Conservation (phyloP, 2,113 vertebrate species). For the Bathybates hornii region DNA sequence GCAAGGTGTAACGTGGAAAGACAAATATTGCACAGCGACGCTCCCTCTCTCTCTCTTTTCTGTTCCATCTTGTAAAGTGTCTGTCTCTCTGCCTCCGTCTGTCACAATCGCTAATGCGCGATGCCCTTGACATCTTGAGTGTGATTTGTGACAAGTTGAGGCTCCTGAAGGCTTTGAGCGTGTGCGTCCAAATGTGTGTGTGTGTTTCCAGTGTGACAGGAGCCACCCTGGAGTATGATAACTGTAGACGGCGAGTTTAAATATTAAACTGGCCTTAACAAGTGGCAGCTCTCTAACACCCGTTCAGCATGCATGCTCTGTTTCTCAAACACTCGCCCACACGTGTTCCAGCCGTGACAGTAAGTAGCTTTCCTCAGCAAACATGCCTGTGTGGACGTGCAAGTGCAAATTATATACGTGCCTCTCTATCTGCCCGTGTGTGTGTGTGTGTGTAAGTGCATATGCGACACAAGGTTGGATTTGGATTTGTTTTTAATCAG, state of each 20-base stretch:
- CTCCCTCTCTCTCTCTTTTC: background rate
- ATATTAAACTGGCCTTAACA: constrained; percentile 67
- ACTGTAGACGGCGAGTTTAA: constrained; percentile 58
- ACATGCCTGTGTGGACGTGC: constrained; percentile 6
- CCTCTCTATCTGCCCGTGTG: background rate
- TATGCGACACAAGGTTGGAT: constrained; percentile 58
- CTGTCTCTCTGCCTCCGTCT: constrained; percentile 30
- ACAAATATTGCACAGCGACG: background rate
- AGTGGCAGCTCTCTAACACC: constrained; percentile 56
- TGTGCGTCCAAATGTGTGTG: background rate
- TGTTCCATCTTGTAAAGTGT: constrained; percentile 1
- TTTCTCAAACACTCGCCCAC: constrained; percentile 57
- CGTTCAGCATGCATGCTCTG: constrained; percentile 35
- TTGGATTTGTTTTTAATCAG: constrained; percentile 75
- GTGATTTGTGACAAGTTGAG: constrained; percentile 65
- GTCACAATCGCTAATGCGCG: constrained; percentile 53
- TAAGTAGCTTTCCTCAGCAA: constrained; percentile 61
- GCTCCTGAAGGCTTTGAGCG: constrained; percentile 48
- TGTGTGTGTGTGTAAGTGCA: background rate
- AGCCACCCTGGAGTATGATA: constrained; percentile 50
- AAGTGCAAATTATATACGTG: background rate
- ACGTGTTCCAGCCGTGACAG: constrained; percentile 59
- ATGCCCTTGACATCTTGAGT: constrained; percentile 67
- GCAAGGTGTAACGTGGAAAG: constrained; percentile 4
- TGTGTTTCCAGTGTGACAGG: constrained; percentile 29